Evolutionary conservation across 2,797 vertebrate species (phyloP).

Genomic region (Synanceia verrucosa): DNA sequence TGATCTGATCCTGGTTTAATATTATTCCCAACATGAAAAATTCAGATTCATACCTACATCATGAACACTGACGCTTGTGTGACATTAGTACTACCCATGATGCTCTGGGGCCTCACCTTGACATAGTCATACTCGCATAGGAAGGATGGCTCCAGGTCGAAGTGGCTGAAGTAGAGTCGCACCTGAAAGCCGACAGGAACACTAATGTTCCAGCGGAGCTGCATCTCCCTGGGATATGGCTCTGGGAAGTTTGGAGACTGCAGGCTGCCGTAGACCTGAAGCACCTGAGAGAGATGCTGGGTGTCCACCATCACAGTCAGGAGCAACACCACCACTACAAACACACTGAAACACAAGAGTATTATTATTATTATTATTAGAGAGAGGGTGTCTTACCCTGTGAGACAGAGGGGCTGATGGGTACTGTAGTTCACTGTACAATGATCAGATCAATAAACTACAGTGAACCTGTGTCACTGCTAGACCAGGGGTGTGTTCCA

Average conservation of each 20-base stretch:
- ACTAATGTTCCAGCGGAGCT: conserved; percentile 89
- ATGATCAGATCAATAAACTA: too few relatives aligned
- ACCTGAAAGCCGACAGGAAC: conserved; percentile 88
- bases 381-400: too few relatives aligned
- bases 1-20: too few relatives aligned
- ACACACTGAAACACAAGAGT: background rate
- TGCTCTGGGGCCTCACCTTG: conserved; percentile 84
- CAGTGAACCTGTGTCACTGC: too few relatives aligned
- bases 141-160: conserved; percentile 96
- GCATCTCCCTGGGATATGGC: conserved; percentile 87
- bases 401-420: too few relatives aligned
- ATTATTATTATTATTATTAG: too few relatives aligned
- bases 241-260: conserved; percentile 92
- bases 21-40: too few relatives aligned
- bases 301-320: background rate
- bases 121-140: conserved; percentile 96
- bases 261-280: conserved; percentile 88
- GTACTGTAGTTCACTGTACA: too few relatives aligned
- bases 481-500: too few relatives aligned
- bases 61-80: too few relatives aligned
- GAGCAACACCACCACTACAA: background rate
- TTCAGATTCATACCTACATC: too few relatives aligned
- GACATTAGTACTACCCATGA: background rate
- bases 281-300: background rate
- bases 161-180: conserved; percentile 94